Evolutionary conservation across 1,140 invertebrate species (phyloP).

Genomic region (Rhyacophila brunnea): DNA sequence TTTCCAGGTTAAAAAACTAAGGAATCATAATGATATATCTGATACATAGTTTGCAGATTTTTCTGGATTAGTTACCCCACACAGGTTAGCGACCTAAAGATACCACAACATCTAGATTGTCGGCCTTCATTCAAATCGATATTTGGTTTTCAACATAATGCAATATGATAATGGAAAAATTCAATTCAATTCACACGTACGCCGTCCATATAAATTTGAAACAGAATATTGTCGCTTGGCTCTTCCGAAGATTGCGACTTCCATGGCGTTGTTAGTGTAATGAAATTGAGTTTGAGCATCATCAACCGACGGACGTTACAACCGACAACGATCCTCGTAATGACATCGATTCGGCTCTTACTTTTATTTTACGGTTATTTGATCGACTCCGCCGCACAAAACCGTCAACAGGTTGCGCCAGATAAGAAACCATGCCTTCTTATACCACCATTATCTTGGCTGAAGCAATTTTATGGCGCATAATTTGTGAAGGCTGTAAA

Average conservation of each 20-base stretch:
- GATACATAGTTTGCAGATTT: no score
- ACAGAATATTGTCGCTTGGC: no score
- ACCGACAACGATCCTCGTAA: background rate
- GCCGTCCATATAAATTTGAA: no score
- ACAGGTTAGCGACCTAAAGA: no score
- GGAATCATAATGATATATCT: no score
- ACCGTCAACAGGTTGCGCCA: background rate
- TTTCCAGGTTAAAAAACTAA: no score
- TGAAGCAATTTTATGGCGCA: background rate
- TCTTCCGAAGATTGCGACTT: background rate
- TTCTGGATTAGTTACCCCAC: no score
- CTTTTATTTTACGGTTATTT: slow-evolving; percentile 5
- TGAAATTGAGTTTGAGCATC: background rate
- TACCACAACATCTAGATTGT: no score
- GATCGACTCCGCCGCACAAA: background rate
- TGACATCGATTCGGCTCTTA: background rate
- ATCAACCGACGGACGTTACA: background rate
- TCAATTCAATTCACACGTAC: no score
- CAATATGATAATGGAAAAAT: no score
- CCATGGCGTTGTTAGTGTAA: background rate
- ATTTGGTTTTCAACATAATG: no score
- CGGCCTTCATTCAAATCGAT: no score
- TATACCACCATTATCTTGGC: background rate
- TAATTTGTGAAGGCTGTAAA: background rate
- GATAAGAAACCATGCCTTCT: background rate